phyloP scores from a whole-genome alignment of 1,140 invertebrate species.

The Drosophila punjabiensis region DNA sequence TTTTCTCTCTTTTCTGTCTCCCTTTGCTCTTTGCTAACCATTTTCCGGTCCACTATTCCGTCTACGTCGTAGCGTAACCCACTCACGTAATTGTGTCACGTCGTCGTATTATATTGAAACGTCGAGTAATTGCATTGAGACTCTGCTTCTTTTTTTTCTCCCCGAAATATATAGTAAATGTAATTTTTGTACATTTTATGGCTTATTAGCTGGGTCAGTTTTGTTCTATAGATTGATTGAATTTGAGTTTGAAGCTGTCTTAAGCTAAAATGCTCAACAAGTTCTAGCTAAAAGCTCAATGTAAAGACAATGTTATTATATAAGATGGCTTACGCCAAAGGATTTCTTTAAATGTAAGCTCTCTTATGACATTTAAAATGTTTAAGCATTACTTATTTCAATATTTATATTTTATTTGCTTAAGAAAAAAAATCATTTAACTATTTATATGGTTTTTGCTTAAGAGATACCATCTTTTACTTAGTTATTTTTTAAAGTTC shows the following conservation, averaged over 20 bases:
- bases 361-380: no score
- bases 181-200: conserved; percentile 26
- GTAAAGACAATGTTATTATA: not conserved
- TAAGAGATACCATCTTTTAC: no score
- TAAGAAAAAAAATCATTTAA: no score
- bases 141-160: not conserved
- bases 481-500: no score
- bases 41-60: conserved; percentile 14
- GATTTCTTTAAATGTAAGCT: no score
- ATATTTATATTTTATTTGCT: no score
- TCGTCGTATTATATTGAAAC: conserved; percentile 42
- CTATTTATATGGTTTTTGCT: no score
- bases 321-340: no score
- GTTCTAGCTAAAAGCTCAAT: not conserved
- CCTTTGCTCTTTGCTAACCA: conserved; percentile 2
- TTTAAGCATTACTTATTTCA: no score
- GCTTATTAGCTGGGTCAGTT: conserved; percentile 7
- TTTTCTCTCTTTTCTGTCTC: not conserved
- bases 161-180: conserved; percentile 21
- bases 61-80: conserved; percentile 33
- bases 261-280: no score
- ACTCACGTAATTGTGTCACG: conserved; percentile 49
- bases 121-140: conserved; percentile 30
- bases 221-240: not conserved
- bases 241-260: not conserved